Evolutionary conservation across 2,888 invertebrate species (phyloP).

Genomic region (Caradrina kadenii): DNA sequence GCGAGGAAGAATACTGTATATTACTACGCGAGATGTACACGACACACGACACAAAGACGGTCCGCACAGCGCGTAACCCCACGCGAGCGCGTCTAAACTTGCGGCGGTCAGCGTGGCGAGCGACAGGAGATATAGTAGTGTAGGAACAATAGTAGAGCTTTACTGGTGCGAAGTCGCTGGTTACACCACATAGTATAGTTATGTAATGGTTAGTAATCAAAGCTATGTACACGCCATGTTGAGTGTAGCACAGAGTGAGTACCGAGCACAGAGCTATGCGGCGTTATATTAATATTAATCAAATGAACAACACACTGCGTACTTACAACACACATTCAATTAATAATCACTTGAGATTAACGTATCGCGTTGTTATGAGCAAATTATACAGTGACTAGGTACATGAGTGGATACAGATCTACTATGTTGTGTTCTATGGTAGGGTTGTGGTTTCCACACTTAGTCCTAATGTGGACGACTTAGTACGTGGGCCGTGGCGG

Average conservation of each 20-base stretch:
- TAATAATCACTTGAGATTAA: constrained; percentile 42
- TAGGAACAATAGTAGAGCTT: not conserved
- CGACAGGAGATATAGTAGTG: no score
- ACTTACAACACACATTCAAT: constrained; percentile 31
- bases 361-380: not conserved
- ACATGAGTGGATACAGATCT: not conserved
- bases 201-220: constrained; percentile 8
- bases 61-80: not conserved
- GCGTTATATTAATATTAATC: constrained; percentile 46
- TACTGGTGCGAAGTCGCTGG: not conserved
- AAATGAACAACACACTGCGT: constrained; percentile 42
- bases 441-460: no score
- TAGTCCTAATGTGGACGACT: no score
- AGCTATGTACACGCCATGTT: not conserved
- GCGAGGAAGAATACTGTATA: constrained; percentile 13
- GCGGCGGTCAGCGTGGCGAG: constrained; percentile 23
- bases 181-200: not conserved
- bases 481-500: no score
- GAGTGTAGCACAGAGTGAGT: not conserved
- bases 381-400: constrained; percentile 11
- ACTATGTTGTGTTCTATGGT: no score
- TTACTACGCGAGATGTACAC: not conserved
- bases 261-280: not conserved
- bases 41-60: no score
- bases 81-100: constrained; percentile 10